Evolutionary conservation across 1,140 invertebrate species (phyloP).

Genomic region (Thereuonema tuberculata): DNA sequence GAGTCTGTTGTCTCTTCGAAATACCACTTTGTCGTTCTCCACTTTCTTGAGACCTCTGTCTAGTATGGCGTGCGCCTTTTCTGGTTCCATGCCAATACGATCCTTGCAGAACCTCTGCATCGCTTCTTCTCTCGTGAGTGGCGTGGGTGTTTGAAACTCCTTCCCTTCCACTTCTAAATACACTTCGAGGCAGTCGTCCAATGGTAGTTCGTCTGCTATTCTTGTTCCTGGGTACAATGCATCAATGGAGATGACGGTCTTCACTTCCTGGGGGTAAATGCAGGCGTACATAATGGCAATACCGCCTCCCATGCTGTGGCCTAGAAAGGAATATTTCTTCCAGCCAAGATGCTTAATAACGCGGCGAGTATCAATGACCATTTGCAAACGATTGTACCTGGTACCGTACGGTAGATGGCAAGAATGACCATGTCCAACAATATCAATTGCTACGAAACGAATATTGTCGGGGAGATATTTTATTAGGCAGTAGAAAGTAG

Average conservation of each 20-base stretch:
- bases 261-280: slow-evolving; percentile 32
- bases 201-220: slow-evolving; percentile 9
- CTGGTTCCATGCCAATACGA: slow-evolving; percentile 12
- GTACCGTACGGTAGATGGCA: slow-evolving; percentile 57
- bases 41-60: too few relatives aligned
- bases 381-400: slow-evolving; percentile 56
- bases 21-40: too few relatives aligned
- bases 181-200: slow-evolving; percentile 17
- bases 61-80: too few relatives aligned
- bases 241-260: slow-evolving; percentile 39
- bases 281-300: slow-evolving; percentile 24
- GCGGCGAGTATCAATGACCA: slow-evolving; percentile 48
- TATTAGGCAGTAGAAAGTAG: slow-evolving; percentile 37
- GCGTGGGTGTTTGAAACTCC: slow-evolving; percentile 10
- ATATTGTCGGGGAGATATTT: slow-evolving; percentile 48
- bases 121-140: slow-evolving; percentile 18
- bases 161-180: slow-evolving; percentile 15
- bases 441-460: slow-evolving; percentile 48
- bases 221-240: slow-evolving; percentile 20
- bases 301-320: slow-evolving; percentile 31
- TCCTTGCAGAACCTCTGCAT: slow-evolving; percentile 21
- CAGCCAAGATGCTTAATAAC: slow-evolving; percentile 63
- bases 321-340: slow-evolving; percentile 45
- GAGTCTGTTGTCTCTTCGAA: too few relatives aligned
- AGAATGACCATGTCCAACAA: slow-evolving; percentile 58